Evolutionary conservation across 2,113 vertebrate genomes (phyloP), one percentile per base, ranked within the genome.

Genomic region (Ictalurus furcatus): DNA sequence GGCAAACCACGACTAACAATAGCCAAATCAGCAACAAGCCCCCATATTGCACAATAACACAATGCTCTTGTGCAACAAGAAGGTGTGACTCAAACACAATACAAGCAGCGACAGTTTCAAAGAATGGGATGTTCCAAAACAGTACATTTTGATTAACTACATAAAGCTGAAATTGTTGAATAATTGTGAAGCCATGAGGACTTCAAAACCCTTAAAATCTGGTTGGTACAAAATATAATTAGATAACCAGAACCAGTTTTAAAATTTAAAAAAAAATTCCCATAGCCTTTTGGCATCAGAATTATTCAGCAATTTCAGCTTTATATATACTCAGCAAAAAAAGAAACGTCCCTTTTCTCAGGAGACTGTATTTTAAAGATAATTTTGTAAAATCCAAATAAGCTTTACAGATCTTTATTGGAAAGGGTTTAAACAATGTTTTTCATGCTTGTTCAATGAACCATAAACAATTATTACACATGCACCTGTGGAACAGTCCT

Each of bases 11-110:
- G 7, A 58, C 7, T 21, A 21, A 21, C 16, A 12, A 23, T 3
- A 0, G 58, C 14, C 69, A 67, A 83, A 63, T 63, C 76, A 54
- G 48, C 76, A 80, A 80, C 52, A 16, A n/a, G 40, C 30, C 74
- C n/a, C 61, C 73, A 25, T 13, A 30, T 71, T 80, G 84, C 44
- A 76, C 87, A 88, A 82, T 69, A 37, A 8, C 71, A n/a, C 56
- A 23, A 48, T n/a, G 80, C 40, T 87, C 12, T 73, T 76, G 23
- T 21, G 37, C 40, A 88, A 88, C 37, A 44, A 63, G n/a, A 21
- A 63, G 40, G 61, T 13, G 23, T 37, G 48, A 88, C 65, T 86
- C 54, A 78, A 19, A 82, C 17, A 69, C 28, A 59, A 54, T 25
- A 44, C 17, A 54, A 25, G 52, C 84, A 28, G 85, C 3, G 58